Evolutionary conservation across 1,140 invertebrate genomes (phyloP), one percentile per base, ranked within the genome.

Genomic region (Saccostrea cuccullata): DNA sequence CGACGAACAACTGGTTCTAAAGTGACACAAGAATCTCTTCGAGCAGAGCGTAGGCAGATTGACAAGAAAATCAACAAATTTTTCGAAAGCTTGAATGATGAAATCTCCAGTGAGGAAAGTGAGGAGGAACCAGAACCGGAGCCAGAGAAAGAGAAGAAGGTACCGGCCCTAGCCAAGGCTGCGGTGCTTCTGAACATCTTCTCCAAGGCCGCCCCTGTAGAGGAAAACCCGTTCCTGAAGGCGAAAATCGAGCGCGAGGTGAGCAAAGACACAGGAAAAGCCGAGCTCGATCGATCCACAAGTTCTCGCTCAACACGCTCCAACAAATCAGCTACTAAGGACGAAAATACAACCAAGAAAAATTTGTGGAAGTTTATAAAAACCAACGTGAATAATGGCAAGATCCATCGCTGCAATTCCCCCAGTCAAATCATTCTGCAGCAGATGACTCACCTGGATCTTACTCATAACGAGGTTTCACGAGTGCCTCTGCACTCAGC

Each of bases 401-500:
- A 91, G 47, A 83, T 87, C 13, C 91, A 91, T 55, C 82, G 89
- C 60, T 91, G 89, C 15, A 91, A 90, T 85, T 91, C 91, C 17
- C 90, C 92, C 0, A 91, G 90, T 87, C 89, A 93, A 60, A 90
- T 93, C 17, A 89, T 93, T 4, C 84, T 93, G 8, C 90, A 92
- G 87, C 91, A 91, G 64, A 91, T 93, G 89, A 93, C 92, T 13
- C 91, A 90, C 9, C 90, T 93, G 13, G 88, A 92, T 12, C 77
- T 93, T 13, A 89, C 82, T n/a, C 85, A 90, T 0, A 84, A 89
- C 2, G 64, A 90, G 17, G 90, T 92, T 82, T 84, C 88, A 17
- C 84, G 88, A 17, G 89, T 94, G 60, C 93, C 93, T 12, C 85
- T 92, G 3, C 88, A 93, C 85, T 87, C 91, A 13, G 92, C 92